Evolutionary conservation across 2,113 vertebrate species (phyloP).

Genomic region (Datnioides undecimradiatus): DNA sequence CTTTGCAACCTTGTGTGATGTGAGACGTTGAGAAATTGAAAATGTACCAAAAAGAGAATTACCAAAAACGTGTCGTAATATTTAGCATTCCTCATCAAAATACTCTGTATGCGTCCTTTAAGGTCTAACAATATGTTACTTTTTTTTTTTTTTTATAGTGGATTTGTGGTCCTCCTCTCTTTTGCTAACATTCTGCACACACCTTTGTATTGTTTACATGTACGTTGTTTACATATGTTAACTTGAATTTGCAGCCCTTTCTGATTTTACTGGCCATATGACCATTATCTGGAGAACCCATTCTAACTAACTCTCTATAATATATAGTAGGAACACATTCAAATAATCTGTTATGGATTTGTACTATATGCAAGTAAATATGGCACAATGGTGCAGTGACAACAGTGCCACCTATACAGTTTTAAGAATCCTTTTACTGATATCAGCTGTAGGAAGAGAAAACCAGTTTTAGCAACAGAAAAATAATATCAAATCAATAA

Average conservation of each 20-base stretch:
- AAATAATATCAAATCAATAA: too few relatives aligned
- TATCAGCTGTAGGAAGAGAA: not conserved
- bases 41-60: not conserved
- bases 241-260: not conserved
- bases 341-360: not conserved
- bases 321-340: not conserved
- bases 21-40: not conserved
- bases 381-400: not conserved
- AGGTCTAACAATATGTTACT: not conserved
- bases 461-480: too few relatives aligned
- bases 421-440: not conserved
- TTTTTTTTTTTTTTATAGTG: not conserved
- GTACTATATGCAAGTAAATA: not conserved
- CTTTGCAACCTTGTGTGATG: not conserved
- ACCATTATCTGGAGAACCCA: too few relatives aligned
- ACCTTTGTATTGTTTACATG: not conserved
- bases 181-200: not conserved
- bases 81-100: not conserved
- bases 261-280: too few relatives aligned
- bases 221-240: too few relatives aligned
- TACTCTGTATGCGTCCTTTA: not conserved
- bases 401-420: not conserved
- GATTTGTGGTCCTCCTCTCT: not conserved
- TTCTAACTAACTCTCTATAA: not conserved
- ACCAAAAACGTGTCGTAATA: not conserved